Conservation (phyloP, 2,113 vertebrate species). For the Charadrius vociferus region DNA sequence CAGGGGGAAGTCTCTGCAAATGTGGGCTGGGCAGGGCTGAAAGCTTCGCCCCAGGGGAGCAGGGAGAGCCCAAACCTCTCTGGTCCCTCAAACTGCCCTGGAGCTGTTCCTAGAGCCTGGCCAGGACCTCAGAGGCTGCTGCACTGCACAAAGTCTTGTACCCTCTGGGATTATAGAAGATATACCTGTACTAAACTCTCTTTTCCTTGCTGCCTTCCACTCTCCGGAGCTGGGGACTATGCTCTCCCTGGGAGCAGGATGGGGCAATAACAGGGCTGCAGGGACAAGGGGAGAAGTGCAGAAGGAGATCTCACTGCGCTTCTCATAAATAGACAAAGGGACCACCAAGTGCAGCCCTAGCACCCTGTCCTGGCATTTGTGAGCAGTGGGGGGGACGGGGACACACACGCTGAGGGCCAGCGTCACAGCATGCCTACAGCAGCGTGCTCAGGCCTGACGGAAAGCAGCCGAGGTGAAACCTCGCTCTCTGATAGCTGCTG, state of each 20-base stretch:
- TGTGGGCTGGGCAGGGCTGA: not conserved
- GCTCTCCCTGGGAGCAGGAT: not conserved
- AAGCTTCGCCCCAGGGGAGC: not conserved
- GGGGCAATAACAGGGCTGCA: not conserved
- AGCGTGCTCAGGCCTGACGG: not conserved
- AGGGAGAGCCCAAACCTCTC: not conserved
- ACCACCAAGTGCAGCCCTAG: not conserved
- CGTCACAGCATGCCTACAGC: not conserved
- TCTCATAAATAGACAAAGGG: not conserved
- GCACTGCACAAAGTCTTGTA: not conserved
- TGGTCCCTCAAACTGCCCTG: not conserved
- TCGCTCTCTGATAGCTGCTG: not conserved
- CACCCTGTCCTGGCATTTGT: not conserved
- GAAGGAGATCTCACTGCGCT: not conserved
- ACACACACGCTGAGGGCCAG: not conserved
- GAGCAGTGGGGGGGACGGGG: not conserved
- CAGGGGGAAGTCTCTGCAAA: not conserved
- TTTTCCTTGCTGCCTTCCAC: not conserved
- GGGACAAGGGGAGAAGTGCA: not conserved
- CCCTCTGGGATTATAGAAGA: not conserved
- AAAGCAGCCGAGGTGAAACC: not conserved
- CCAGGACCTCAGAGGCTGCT: not conserved
- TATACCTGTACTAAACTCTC: not conserved
- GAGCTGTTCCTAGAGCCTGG: not conserved
- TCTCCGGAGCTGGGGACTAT: fast-evolving